A percentile compares a stretch with the other conserved stretches of the same genome.
Evolutionary conservation across 2,797 vertebrate genomes (phyloP).

Genomic region (Malacoraja senta): DNA sequence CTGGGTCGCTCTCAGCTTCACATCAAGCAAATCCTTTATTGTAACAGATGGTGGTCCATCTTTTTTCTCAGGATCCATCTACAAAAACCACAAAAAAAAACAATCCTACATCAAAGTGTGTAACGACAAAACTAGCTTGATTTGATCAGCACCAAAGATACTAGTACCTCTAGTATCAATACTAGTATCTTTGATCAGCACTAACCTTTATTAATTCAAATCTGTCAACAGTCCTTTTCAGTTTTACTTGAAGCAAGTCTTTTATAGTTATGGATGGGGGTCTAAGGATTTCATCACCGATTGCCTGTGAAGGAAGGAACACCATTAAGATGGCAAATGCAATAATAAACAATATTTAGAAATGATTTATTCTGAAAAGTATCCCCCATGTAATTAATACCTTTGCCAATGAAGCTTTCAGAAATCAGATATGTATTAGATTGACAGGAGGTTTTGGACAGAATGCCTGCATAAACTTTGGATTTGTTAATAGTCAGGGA

Average conservation of each 20-base stretch:
- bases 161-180: no score
- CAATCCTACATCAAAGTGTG: not conserved
- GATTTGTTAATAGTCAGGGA: not conserved
- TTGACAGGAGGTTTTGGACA: no score
- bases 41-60: slow-evolving; percentile 59
- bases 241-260: slow-evolving; percentile 34
- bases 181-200: no score
- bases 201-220: not conserved
- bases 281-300: not conserved
- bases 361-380: not conserved
- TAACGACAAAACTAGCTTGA: not conserved
- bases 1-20: slow-evolving; percentile 64
- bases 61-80: not conserved
- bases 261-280: not conserved
- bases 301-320: not conserved
- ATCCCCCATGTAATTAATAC: no score
- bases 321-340: not conserved
- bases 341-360: not conserved
- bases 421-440: not conserved
- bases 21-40: slow-evolving; percentile 65
- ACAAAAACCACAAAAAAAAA: not conserved
- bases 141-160: not conserved
- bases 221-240: slow-evolving; percentile 45
- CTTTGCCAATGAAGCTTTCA: not conserved
- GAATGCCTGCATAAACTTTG: not conserved